Conservation (phyloP, 1,140 invertebrate species). For the Battus philenor region DNA sequence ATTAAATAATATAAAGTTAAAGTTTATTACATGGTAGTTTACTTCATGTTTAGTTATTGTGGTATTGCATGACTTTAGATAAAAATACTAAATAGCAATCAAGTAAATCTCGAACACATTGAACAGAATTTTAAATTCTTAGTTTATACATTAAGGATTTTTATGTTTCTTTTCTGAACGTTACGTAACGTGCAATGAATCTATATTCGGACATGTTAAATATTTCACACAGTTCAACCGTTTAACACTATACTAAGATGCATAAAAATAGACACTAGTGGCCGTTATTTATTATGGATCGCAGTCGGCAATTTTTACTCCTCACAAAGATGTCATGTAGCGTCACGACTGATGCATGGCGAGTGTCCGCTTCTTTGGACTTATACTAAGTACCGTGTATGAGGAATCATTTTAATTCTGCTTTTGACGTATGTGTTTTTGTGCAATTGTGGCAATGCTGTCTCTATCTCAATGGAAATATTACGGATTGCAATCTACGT, state of each 20-base stretch:
- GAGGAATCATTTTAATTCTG: slow-evolving; percentile 41
- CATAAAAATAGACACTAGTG: slow-evolving; percentile 32
- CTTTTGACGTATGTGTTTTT: slow-evolving; percentile 22
- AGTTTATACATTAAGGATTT: too few relatives aligned
- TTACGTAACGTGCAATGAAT: too few relatives aligned
- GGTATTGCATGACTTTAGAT: too few relatives aligned
- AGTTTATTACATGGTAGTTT: too few relatives aligned
- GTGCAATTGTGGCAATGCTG: slow-evolving; percentile 19
- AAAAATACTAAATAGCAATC: too few relatives aligned
- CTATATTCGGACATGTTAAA: too few relatives aligned
- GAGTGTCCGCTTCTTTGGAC: slow-evolving; percentile 44
- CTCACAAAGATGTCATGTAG: slow-evolving; percentile 29
- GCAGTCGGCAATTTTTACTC: slow-evolving; percentile 45
- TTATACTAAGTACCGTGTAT: slow-evolving; percentile 45
- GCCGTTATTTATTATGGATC: slow-evolving; percentile 29
- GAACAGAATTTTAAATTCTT: too few relatives aligned
- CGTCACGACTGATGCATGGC: slow-evolving; percentile 48
- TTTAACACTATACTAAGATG: slow-evolving; percentile 28
- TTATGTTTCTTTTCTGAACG: too few relatives aligned
- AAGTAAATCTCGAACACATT: too few relatives aligned
- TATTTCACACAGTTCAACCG: slow-evolving; percentile 13
- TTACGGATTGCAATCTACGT: slow-evolving; percentile 1
- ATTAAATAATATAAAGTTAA: too few relatives aligned
- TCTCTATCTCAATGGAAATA: slow-evolving; percentile 5
- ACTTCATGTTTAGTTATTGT: too few relatives aligned